Percentiles rank a stretch among this genome's conserved stretches.
Evolutionary conservation across 2,888 invertebrate genomes (phyloP).

Genomic region (Monochamus alternatus): DNA sequence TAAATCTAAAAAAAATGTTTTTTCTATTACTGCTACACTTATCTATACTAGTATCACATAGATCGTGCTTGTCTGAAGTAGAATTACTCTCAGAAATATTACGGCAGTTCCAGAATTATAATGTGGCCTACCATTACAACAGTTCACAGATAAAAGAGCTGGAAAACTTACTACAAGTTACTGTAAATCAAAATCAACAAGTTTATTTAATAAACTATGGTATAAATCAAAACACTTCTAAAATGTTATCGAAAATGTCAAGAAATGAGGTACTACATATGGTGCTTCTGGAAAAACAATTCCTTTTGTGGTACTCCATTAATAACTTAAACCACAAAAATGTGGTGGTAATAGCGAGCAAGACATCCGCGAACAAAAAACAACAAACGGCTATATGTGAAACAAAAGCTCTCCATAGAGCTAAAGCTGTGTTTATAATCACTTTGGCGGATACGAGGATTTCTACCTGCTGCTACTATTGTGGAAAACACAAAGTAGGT

Average conservation of each 20-base stretch:
- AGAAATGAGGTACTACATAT: not conserved
- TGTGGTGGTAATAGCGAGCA: not conserved
- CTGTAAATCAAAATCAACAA: not conserved
- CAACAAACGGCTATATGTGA: not conserved
- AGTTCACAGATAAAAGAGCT: not conserved
- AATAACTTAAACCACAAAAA: not conserved
- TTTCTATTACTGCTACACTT: too few species aligned
- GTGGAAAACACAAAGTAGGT: not conserved
- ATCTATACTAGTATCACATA: too few species aligned
- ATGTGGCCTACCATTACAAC: not conserved
- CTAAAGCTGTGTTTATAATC: slow-evolving; percentile 13
- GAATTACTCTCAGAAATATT: not conserved
- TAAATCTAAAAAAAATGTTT: too few species aligned
- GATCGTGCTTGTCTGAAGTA: not conserved
- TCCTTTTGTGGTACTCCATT: not conserved
- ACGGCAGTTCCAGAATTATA: slow-evolving; percentile 2
- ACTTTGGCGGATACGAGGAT: not conserved
- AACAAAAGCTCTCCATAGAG: not conserved
- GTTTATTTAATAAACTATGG: not conserved
- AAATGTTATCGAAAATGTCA: not conserved
- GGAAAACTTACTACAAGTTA: not conserved
- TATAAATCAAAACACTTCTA: not conserved
- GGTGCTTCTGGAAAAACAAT: not conserved
- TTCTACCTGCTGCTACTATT: slow-evolving; percentile 13
- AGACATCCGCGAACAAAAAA: not conserved